Base-by-base conservation (phyloP, 2,113 vertebrate species). In the Lucifuga dentata region DNA sequence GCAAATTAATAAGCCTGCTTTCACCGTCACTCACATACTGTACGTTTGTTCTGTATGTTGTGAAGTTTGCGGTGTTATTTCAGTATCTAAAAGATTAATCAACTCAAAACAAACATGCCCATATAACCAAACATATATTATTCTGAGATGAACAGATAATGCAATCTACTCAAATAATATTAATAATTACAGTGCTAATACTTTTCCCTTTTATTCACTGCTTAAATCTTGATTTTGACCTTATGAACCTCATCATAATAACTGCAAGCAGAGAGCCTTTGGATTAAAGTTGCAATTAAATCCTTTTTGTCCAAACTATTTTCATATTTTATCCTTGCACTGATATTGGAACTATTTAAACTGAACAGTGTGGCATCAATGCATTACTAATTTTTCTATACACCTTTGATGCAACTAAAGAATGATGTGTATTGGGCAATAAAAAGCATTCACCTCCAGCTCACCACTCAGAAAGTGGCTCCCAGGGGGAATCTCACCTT, bases 401-500 rank as follows among this genome's bases (percentile, higher is more conserved):
- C 1, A 11, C 53, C 35, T 59, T 20, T 55, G 48, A 72, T 51
- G 56, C 39, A 64, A 43, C 40, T 11, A 41, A 15, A 61, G 44
- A 15, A 5, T 44, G 21, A 15, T 36, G 57, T 75, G 59, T 38
- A 35, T 39, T 12, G 26, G 45, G 15, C 53, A 41, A 65, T 66
- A 8, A 63, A 63, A 64, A 67, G 46, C 68, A 8, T 77, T 70
- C 40, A 52, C 40, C 43, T 56, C 39, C 39, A 49, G 36, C 24
- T 75, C 32, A 52, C 35, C 8, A 16, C 69, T 75, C 51, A 33
- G 63, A 19, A 21, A 70, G 60, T 1, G 4, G 15, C 46, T 76
- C 72, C 58, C 65, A 9, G 40, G 81, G 36, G 74, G 68, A 65
- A 57, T 62, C 66, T 70, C 71, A 71, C 35, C 56, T 74, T 50